Conservation (phyloP, 1,140 invertebrate genomes). For the Pseudomyrmex cubaensis region DNA sequence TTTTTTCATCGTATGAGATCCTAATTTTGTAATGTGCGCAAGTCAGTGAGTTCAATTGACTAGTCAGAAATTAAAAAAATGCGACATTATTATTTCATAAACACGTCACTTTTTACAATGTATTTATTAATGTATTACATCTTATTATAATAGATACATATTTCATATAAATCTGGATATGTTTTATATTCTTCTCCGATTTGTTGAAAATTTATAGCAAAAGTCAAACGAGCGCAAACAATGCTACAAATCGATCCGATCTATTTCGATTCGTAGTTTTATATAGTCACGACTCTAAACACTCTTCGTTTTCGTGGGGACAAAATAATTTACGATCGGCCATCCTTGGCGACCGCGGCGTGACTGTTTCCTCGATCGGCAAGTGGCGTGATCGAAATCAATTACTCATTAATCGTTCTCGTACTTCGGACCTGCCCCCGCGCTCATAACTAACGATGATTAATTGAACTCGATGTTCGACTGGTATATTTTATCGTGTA, state of each 20-base stretch:
- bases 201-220: background rate
- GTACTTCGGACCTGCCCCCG: slow-evolving; percentile 72
- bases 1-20: background rate
- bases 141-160: background rate
- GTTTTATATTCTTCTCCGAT: background rate
- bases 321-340: slow-evolving; percentile 68
- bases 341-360: slow-evolving; percentile 41
- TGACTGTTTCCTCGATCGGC: slow-evolving; percentile 72
- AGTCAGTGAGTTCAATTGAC: background rate
- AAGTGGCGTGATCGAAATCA: slow-evolving; percentile 82
- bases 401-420: slow-evolving; percentile 81
- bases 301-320: slow-evolving; percentile 32
- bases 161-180: background rate
- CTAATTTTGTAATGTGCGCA: background rate
- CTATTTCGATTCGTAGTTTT: background rate
- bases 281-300: background rate
- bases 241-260: background rate
- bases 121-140: background rate
- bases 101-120: background rate
- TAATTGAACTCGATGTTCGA: slow-evolving; percentile 76
- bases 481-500: slow-evolving; percentile 72
- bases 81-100: background rate
- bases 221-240: background rate
- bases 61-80: background rate
- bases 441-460: slow-evolving; percentile 82